Percentiles rank a stretch among this genome's conserved stretches.
Evolutionary conservation across 2,888 invertebrate genomes (phyloP).

Genomic region (Caenorhabditis japonica): DNA sequence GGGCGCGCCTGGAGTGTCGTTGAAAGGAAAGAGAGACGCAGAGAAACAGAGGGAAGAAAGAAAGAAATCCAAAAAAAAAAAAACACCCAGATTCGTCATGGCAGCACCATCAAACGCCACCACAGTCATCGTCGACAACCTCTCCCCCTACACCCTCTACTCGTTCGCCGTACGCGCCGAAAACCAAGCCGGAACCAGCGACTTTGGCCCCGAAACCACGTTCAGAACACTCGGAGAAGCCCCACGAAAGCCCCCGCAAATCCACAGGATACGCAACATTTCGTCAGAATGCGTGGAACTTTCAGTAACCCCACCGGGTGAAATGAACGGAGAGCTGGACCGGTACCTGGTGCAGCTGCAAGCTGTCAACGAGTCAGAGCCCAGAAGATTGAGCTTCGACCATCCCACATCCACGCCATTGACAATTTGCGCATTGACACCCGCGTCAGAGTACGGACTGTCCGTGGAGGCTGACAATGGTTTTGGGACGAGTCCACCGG

Average conservation of each 20-base stretch:
- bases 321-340: slow-evolving; percentile 58
- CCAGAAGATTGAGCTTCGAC: slow-evolving; percentile 37
- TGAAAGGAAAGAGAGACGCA: no score
- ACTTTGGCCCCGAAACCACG: slow-evolving; percentile 71
- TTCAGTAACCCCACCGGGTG: slow-evolving; percentile 44
- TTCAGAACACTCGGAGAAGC: slow-evolving; percentile 71
- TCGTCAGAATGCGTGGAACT: slow-evolving; percentile 69
- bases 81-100: slow-evolving; percentile 62
- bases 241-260: slow-evolving; percentile 62
- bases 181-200: slow-evolving; percentile 73
- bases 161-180: slow-evolving; percentile 71
- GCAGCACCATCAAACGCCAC: slow-evolving; percentile 68
- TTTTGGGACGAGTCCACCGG: slow-evolving; percentile 70
- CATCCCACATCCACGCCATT: slow-evolving; percentile 49
- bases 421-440: slow-evolving; percentile 65
- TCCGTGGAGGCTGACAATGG: slow-evolving; percentile 69
- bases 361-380: slow-evolving; percentile 26
- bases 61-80: no score
- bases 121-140: slow-evolving; percentile 67
- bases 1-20: no score
- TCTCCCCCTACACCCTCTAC: slow-evolving; percentile 61
- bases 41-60: no score
- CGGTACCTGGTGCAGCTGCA: slow-evolving; percentile 33
- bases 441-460: slow-evolving; percentile 62
- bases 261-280: slow-evolving; percentile 63